Evolutionary conservation across 2,797 vertebrate genomes (phyloP), one percentile per base, ranked within the genome.

Genomic region (Schizopygopsis malacanthus): DNA sequence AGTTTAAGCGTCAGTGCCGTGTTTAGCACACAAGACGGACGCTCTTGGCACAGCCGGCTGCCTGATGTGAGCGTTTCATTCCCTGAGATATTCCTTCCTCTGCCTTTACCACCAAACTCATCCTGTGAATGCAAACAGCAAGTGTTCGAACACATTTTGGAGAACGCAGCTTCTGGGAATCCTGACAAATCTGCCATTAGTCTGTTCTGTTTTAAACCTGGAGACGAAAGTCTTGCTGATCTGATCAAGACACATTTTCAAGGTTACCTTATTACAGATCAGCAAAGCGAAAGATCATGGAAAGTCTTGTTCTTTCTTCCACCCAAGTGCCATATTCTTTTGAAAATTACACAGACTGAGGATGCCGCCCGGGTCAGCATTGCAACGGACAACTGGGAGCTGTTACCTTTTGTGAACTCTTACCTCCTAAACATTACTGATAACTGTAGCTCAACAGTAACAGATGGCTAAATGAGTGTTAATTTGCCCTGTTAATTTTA

Each of bases 311-410:
- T 97, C 73, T 95, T 94, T 85, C 95, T 98, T 54, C 96, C 96
- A 0, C 97, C 97, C 0, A 81, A 45, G 81, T 96, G 91, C 33
- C 95, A 95, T 67, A 22, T 97, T 37, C 92, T 98, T 87, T 86
- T 97, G 65, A 93, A 84, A 82, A 88, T 94, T 9, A 65, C 82
- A 8, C 86, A 89, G 0, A 90, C 86, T 15, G 95, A 95, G 0
- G 96, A 97, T 0, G 91, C 94, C 0, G 92, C 91, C 41, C 93
- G 94, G 0, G 94, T 97, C 79, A 82, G 87, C 47, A 93, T 98
- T 1, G 93, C 95, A 25, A 97, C 96, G 0, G 94, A 98, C 43
- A 93, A 96, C 93, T 97, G 97, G 96, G 90, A 93, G 1, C 92
- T 97, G 15, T 90, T 98, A 85, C 95, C 96, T 0, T 92, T 95